Evolutionary conservation across 2,797 vertebrate species (phyloP), one percentile per base, ranked within the genome.

Genomic region (Nannoperca obscura): DNA sequence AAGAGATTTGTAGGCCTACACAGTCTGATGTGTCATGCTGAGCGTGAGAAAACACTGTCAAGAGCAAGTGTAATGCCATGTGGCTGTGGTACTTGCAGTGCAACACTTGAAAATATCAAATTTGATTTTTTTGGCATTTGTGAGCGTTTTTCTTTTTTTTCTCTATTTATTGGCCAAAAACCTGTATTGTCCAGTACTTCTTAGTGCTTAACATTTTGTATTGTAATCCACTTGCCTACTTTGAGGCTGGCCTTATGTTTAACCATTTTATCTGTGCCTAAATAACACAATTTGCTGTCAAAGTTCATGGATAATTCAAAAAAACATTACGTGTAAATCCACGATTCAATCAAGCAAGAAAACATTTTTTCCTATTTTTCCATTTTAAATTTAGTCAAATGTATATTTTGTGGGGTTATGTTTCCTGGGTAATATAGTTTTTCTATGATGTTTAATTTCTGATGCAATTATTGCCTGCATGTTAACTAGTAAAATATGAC

Each of bases 51-150:
- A 90, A 92, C 89, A 90, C 92, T 92, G 91, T 91, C 84, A 49
- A 78, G 75, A 89, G 86, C 84, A 84, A 84, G 89, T 87, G 85
- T 86, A 79, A 84, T 34, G 89, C 91, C 87, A 80, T 69, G 78
- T 64, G 83, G 87, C 87, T 87, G 84, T 83, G 89, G 90, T 91
- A 93, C 91, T 91, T 88, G 90, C 89, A 83, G 86, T 90, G 87
- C 89, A 90, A 93, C 91, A 93, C 92, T 93, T 93, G 91, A 93
- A 93, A 91, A 85, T 89, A 87, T 92, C 86, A 89, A 67, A 87
- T 88, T 81, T 65, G 81, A 84, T 80, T 81, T 78, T 81, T 78
- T 78, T 58, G 78, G 80, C 82, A 62, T 34, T 6, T 87, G 76
- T 81, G 80, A 85, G 78, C 73, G 71, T 88, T 86, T 89, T 27